Base-by-base conservation (phyloP, 53 echinoderm and acorn worm genomes). In the Actinopyga echinites region DNA sequence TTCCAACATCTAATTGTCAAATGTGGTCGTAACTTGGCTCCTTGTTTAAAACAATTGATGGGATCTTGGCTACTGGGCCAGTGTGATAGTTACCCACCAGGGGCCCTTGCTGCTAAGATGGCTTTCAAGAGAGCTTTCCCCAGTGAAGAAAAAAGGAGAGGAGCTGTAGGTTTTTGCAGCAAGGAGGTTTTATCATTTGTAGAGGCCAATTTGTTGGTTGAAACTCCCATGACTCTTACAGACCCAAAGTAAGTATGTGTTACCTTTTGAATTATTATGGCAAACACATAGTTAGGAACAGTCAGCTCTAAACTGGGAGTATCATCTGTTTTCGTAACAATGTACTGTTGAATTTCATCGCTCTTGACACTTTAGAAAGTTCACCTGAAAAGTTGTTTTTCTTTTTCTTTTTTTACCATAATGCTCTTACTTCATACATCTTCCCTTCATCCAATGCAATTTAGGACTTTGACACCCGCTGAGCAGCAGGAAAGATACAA, bases 11-110 rank as follows among this genome's bases (percentile, higher is more conserved):
- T 94, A 19, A 82, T 90, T 29, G 54, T 86, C 20, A 83, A 84
- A 21, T 90, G 90, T 24, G 79, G 90, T 32, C 97, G 97, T 7
- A 96, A 90, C 83, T 78, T 96, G 4, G 97, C 97, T 34, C 97
- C 97, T 24, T 89, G 92, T 54, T 86, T 97, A 3, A 87, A 86
- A n/a, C 64, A 85, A 34, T 43, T 97, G 67, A 94, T 97, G 97
- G 97, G 97, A n/a, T 73, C 89, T 30, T 97, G 97, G 97, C 71
- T 94, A 63, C 88, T 96, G 55, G 58, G 90, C 4, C 94, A 97
- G 85, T 92, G 90, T 61, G 97, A 97, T 84, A 90, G 88, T 23
- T 94, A 92, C 61, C 92, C 90, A 56, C 94, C 92, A 0, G 89
- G 92, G 17, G 89, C 88, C 33, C 83, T 87, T 10, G 90, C 83